Evolutionary conservation across 2,797 vertebrate genomes (phyloP).

Genomic region (Podarcis lilfordi): DNA sequence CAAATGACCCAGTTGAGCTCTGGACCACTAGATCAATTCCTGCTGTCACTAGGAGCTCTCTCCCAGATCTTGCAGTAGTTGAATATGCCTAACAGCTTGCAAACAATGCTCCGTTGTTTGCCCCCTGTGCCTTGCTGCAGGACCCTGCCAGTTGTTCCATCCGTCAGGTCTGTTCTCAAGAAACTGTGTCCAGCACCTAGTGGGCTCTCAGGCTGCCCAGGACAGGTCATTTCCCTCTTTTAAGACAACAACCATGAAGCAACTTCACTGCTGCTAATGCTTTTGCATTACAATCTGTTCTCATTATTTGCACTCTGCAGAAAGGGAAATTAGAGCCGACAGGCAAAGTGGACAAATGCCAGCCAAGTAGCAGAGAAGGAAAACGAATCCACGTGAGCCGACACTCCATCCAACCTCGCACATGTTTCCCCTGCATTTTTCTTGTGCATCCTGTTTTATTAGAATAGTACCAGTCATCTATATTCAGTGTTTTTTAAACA

Average conservation of each 20-base stretch:
- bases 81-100: neutral
- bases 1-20: neutral
- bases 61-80: neutral
- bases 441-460: neutral
- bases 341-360: conserved; percentile 1
- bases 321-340: conserved; percentile 18
- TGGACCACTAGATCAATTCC: neutral
- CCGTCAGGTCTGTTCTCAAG: neutral
- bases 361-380: neutral
- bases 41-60: too few species aligned
- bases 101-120: neutral
- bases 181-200: neutral
- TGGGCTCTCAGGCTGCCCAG: neutral
- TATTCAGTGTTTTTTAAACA: neutral
- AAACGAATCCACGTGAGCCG: neutral
- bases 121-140: neutral
- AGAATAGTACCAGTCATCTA: neutral
- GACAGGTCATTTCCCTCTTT: neutral
- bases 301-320: neutral
- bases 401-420: neutral
- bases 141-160: neutral
- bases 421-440: neutral
- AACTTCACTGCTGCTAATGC: neutral
- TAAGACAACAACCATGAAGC: neutral
- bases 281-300: conserved; percentile 15